A percentile compares a stretch with the other conserved stretches of the same genome.
These are phyloP conservation scores for Holocentrus rufus DNA, from an alignment of 2,797 vertebrate species.

Conservation along the genomic window DNA sequence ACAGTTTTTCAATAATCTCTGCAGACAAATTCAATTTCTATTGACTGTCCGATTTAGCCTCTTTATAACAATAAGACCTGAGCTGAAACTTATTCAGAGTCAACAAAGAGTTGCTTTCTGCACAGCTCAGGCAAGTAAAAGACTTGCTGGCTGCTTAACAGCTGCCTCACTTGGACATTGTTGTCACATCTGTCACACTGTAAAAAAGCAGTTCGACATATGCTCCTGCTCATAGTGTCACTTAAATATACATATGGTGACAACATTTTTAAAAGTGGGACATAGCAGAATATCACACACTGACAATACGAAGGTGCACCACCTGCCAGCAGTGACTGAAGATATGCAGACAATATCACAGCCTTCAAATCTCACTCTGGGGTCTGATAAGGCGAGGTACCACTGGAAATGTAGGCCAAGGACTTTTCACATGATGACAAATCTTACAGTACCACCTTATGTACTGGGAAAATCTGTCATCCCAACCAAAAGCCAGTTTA, in stretches of 20 bases:
- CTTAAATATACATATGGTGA: not conserved
- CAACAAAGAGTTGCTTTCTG: conserved; percentile 13
- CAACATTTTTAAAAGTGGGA: conserved; percentile 20
- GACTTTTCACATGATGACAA: not conserved
- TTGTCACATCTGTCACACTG: conserved; percentile 5
- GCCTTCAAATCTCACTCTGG: not conserved
- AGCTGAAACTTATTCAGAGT: conserved; percentile 30
- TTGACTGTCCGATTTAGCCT: conserved; percentile 36
- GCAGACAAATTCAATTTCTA: not conserved
- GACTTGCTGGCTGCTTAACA: not conserved
- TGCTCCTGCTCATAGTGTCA: not conserved
- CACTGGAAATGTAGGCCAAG: not conserved
- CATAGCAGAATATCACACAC: not conserved
- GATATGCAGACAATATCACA: conserved; percentile 5
- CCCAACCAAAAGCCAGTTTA: too few relatives aligned
- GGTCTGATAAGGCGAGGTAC: not conserved
- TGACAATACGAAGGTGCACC: not conserved
- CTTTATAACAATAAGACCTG: conserved; percentile 3
- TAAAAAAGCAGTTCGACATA: conserved; percentile 22
- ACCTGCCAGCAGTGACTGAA: not conserved
- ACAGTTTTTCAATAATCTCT: too few relatives aligned
- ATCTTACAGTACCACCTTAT: not conserved
- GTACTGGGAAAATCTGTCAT: not conserved
- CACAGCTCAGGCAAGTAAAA: conserved; percentile 13
- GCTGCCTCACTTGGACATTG: not conserved